These are phyloP conservation scores for Tetrax tetrax DNA, from an alignment of 2,113 vertebrate genomes.

Conservation along the genomic window DNA sequence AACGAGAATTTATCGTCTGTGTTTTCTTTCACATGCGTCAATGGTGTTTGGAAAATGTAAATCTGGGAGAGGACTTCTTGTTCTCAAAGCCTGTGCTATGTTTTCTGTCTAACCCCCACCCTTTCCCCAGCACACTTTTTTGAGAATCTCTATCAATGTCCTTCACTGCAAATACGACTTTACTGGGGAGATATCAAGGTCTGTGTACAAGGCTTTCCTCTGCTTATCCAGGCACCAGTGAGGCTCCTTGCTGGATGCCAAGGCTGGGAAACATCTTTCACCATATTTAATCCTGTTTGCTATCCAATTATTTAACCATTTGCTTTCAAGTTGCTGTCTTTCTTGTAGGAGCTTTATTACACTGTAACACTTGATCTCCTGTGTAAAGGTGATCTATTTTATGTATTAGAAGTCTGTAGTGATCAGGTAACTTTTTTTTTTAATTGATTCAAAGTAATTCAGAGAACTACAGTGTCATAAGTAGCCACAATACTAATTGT, in stretches of 20 bases:
- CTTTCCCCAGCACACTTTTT: slow-evolving; percentile 64
- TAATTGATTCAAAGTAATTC: neutral
- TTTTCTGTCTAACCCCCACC: slow-evolving; percentile 47
- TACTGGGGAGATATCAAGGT: slow-evolving; percentile 80
- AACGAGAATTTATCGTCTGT: slow-evolving; percentile 61
- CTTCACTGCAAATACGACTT: slow-evolving; percentile 75
- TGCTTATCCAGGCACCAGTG: slow-evolving; percentile 58
- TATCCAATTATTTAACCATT: slow-evolving; percentile 23
- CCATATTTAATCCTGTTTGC: neutral
- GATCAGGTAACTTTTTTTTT: neutral
- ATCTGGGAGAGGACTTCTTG: slow-evolving; percentile 74
- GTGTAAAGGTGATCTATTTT: neutral
- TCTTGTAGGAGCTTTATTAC: neutral
- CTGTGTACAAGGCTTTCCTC: slow-evolving; percentile 84
- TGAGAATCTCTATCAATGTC: slow-evolving; percentile 78
- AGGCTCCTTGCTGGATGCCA: slow-evolving; percentile 53
- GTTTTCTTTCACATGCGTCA: slow-evolving; percentile 72
- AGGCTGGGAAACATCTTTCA: slow-evolving; percentile 63
- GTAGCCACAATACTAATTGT: neutral
- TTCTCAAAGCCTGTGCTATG: slow-evolving; percentile 69
- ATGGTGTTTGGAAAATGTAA: slow-evolving; percentile 50
- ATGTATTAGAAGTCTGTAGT: neutral
- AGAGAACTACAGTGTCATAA: neutral
- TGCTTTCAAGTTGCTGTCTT: neutral
- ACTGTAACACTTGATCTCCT: neutral